Base-by-base conservation (phyloP, 1,140 invertebrate species). In the Megalonaias nervosa region DNA sequence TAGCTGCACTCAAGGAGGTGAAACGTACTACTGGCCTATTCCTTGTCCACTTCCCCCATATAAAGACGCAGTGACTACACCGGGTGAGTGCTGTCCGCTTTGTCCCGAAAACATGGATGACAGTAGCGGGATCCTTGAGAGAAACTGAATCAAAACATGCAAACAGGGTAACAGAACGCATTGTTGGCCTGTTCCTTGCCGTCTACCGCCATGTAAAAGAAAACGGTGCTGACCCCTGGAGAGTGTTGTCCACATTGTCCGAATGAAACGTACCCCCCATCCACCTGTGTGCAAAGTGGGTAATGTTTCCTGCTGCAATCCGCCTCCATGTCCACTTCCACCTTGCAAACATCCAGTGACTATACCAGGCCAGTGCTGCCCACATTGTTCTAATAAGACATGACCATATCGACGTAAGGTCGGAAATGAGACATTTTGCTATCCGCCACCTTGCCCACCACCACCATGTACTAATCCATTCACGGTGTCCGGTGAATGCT, bases 401-500 rank as follows among this genome's bases (percentile, higher is more conserved):
- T 48, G 38, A 1, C 38, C 38, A 48, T 5, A 65, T 23, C 61
- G 61, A 23, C 66, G 71, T 57, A 73, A 61, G 6, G 31, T 73
- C 5, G 71, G 71, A 13, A 73, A 73, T 56, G 13, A 65, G 48
- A 73, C 71, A 13, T 66, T 66, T 3, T 73, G 71, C 19, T 62
- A 64, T 26, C 71, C 71, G 19, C 71, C 71, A 0, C 71, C 71
- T 4, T 73, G 71, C 38, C 71, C 71, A 17, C 71, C 71, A 13
- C 71, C 71, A 56, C 48, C 55, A 2, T 73, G 71, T 57, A 60
- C 66, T 12, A 64, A 73, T n/a, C 71, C 71, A 23, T 13, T 64
- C 38, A 73, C 38, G 38, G 38, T 48, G 11, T 5, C 38, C 38
- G 38, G 38, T 48, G 38, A 48, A 48, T 48, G 38, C 11, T 48